A percentile compares a stretch with the other conserved stretches of the same genome.
phyloP scores from a whole-genome alignment of 2,113 vertebrate genomes.

The Sylvilagus bachmani region DNA sequence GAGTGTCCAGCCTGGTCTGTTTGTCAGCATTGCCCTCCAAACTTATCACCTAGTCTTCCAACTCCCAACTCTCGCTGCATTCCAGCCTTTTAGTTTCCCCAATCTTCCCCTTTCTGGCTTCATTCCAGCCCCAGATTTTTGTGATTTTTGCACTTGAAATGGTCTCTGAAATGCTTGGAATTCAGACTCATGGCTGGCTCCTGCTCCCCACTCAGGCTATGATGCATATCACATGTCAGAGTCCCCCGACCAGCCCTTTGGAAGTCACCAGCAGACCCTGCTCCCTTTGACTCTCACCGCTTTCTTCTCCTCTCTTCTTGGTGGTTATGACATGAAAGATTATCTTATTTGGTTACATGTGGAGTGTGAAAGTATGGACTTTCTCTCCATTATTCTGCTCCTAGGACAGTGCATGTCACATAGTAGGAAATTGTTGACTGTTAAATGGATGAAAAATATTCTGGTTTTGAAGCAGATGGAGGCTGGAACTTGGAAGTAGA shows the following conservation, averaged over 20 bases:
- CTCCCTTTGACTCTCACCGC: background rate
- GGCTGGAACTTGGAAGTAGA: background rate
- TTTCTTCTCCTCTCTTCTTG: background rate
- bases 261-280: background rate
- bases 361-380: background rate
- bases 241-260: background rate
- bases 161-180: background rate
- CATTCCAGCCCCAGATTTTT: background rate
- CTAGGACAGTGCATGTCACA: background rate
- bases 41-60: fast-evolving
- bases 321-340: background rate
- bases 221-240: background rate
- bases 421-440: conserved; percentile 7
- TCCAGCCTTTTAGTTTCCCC: background rate
- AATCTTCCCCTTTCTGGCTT: background rate
- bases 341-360: background rate
- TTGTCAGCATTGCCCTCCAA: too few relatives aligned
- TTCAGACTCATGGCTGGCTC: background rate
- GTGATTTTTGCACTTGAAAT: background rate
- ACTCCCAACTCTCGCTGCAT: fast-evolving
- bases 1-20: too few relatives aligned
- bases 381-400: conserved; percentile 31
- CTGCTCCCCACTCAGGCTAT: background rate
- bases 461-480: background rate
- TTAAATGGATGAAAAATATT: conserved; percentile 39